Evolutionary conservation across 2,888 invertebrate species (phyloP).

Genomic region (Nemoura dubitans): DNA sequence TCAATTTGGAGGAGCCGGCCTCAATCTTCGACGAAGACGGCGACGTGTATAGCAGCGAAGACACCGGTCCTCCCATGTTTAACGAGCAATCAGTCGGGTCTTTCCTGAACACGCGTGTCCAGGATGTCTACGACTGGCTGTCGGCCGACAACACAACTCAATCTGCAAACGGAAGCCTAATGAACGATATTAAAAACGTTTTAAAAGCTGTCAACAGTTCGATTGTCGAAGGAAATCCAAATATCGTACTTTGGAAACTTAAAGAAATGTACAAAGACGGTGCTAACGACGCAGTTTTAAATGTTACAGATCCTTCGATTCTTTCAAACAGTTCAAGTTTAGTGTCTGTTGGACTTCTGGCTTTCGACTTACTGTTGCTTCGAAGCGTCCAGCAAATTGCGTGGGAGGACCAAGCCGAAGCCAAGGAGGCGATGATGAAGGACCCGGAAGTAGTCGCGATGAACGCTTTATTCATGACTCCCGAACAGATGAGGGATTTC

Average conservation of each 20-base stretch:
- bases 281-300: slow-evolving; percentile 57
- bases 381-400: slow-evolving; percentile 68
- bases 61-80: slow-evolving; percentile 30
- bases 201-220: slow-evolving; percentile 66
- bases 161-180: slow-evolving; percentile 28
- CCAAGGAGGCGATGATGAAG: slow-evolving; percentile 61
- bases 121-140: slow-evolving; percentile 66
- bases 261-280: slow-evolving; percentile 65
- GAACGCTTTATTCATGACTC: slow-evolving; percentile 66
- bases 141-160: slow-evolving; percentile 55
- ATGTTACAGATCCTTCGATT: slow-evolving; percentile 54
- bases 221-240: slow-evolving; percentile 63
- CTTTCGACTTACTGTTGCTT: slow-evolving; percentile 66
- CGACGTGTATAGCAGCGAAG: slow-evolving; percentile 60
- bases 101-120: slow-evolving; percentile 64
- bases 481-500: slow-evolving; percentile 57
- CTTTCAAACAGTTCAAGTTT: slow-evolving; percentile 63
- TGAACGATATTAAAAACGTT: slow-evolving; percentile 55
- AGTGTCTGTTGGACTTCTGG: slow-evolving; percentile 67
- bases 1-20: slow-evolving; percentile 26
- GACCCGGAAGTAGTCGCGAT: slow-evolving; percentile 68
- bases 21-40: slow-evolving; percentile 53
- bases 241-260: slow-evolving; percentile 63
- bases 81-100: slow-evolving; percentile 62
- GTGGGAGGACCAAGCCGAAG: slow-evolving; percentile 65